phyloP scores from a whole-genome alignment of 2,113 vertebrate genomes.

The Platichthys flesus region DNA sequence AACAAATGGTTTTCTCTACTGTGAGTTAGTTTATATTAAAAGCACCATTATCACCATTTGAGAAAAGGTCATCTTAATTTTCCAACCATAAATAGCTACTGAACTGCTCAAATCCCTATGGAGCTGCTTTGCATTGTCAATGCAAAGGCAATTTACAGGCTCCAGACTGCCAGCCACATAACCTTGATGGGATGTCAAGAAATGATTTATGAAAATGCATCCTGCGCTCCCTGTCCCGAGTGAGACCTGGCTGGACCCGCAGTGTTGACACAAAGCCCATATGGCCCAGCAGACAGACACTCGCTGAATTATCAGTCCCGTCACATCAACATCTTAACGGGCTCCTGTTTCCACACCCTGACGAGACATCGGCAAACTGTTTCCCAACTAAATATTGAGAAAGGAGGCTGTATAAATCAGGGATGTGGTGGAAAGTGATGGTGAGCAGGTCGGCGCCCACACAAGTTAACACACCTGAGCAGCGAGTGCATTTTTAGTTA shows the following conservation, averaged over 20 bases:
- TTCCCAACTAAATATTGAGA: constrained; percentile 31
- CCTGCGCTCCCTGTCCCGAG: constrained; percentile 49
- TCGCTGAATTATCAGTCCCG: constrained; percentile 61
- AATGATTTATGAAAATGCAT: constrained; percentile 79
- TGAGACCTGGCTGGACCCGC: constrained; percentile 58
- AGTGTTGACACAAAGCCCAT: constrained; percentile 73
- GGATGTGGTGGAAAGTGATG: constrained; percentile 20
- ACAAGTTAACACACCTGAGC: constrained; percentile 37
- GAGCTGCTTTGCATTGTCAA: constrained; percentile 66
- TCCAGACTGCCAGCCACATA: constrained; percentile 64
- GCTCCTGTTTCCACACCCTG: constrained; percentile 54
- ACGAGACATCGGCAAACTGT: constrained; percentile 52
- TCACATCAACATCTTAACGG: constrained; percentile 49
- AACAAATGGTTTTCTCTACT: constrained; percentile 17
- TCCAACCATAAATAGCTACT: constrained; percentile 55
- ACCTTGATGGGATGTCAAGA: constrained; percentile 76
- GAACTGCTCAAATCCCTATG: constrained; percentile 43
- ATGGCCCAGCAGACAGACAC: constrained; percentile 50
- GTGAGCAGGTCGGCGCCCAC: not conserved
- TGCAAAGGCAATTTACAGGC: constrained; percentile 70
- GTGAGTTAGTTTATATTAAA: constrained; percentile 31
- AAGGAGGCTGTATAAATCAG: not conserved
- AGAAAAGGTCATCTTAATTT: constrained; percentile 66
- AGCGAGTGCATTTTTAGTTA: not conserved
- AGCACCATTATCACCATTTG: constrained; percentile 49